A percentile compares a stretch with the other conserved stretches of the same genome.
Conservation (phyloP, 1,140 invertebrate species). For the Hydropsyche tenuis region DNA sequence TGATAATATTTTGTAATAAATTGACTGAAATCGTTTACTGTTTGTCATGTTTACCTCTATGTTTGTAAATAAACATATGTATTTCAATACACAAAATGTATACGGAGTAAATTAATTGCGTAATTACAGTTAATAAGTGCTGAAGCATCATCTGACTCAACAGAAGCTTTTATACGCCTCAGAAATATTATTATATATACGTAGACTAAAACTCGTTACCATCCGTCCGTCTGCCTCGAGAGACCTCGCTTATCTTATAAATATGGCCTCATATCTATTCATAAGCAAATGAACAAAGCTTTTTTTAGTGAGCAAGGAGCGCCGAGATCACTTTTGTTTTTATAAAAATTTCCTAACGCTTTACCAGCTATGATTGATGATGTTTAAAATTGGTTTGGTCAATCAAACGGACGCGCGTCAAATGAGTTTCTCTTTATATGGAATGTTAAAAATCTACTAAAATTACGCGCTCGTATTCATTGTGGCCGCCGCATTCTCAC, state of each 20-base stretch:
- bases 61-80: too few relatives aligned
- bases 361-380: conserved; percentile 45
- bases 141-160: not conserved
- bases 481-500: too few relatives aligned
- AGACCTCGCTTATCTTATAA: conserved; percentile 21
- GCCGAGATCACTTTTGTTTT: conserved; percentile 47
- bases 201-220: conserved; percentile 16
- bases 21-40: too few relatives aligned
- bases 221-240: not conserved
- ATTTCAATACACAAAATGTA: not conserved
- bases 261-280: conserved; percentile 29
- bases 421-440: conserved; percentile 47
- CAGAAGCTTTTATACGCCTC: conserved; percentile 20
- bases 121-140: not conserved
- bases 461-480: conserved; percentile 11
- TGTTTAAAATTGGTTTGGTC: conserved; percentile 48
- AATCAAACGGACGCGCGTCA: conserved; percentile 44
- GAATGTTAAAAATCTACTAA: conserved; percentile 43
- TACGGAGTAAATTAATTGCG: conserved; percentile 3
- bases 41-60: too few relatives aligned
- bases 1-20: too few relatives aligned
- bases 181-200: conserved; percentile 14
- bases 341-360: conserved; percentile 47
- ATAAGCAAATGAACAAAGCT: conserved; percentile 43
- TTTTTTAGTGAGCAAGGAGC: conserved; percentile 16